Percentiles rank a stretch among this genome's conserved stretches.
phyloP scores from a whole-genome alignment of 2,113 vertebrate genomes.

The Pipra filicauda region DNA sequence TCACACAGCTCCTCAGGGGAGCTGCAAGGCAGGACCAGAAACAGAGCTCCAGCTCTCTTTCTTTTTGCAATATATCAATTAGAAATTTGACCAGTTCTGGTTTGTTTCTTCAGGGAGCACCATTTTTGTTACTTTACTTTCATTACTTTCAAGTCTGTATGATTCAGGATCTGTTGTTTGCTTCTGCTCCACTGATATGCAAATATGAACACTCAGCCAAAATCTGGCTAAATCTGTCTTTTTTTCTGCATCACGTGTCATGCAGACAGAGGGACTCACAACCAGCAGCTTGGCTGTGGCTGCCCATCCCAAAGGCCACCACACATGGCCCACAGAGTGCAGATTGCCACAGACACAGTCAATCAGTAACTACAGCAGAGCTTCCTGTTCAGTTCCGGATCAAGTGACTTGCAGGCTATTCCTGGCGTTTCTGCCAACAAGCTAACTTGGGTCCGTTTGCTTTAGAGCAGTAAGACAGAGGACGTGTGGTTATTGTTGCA shows the following conservation, averaged over 20 bases:
- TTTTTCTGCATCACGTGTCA: neutral
- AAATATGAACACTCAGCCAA: neutral
- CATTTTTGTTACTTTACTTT: neutral
- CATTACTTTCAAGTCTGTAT: neutral
- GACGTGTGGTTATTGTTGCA: neutral
- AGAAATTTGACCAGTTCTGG: neutral
- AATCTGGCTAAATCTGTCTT: neutral
- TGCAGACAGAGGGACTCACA: neutral
- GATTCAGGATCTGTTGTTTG: neutral
- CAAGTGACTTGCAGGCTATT: neutral
- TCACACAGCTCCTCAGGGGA: neutral
- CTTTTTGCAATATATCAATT: neutral
- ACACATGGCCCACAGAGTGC: neutral
- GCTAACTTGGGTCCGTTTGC: neutral
- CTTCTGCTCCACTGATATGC: neutral
- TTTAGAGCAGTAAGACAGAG: neutral
- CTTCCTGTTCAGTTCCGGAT: neutral
- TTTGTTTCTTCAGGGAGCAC: neutral
- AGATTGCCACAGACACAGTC: neutral
- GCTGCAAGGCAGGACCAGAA: neutral
- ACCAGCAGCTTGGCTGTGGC: neutral
- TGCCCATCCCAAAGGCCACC: neutral
- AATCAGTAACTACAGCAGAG: constrained; percentile 14
- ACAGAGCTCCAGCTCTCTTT: neutral
- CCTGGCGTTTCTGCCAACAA: neutral